phyloP scores from a whole-genome alignment of 2,797 vertebrate genomes.

The Eulemur rubriventer region DNA sequence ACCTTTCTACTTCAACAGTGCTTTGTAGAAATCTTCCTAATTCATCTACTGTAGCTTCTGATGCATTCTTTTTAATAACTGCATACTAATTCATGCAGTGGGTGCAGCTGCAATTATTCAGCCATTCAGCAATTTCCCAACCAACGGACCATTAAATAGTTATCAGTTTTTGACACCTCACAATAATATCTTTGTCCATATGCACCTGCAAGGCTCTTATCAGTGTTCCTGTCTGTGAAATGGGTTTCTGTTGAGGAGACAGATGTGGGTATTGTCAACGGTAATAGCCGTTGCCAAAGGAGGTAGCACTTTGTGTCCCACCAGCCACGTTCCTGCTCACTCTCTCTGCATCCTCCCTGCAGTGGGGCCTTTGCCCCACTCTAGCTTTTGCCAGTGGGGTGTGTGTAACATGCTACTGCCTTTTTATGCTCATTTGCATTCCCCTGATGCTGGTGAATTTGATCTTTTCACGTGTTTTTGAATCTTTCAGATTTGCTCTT shows the following conservation, averaged over 20 bases:
- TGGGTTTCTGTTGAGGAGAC: background rate
- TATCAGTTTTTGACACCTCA: background rate
- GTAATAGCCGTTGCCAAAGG: no score
- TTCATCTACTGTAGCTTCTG: background rate
- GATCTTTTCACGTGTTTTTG: background rate
- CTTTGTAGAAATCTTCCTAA: background rate
- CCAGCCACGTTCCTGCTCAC: fast-evolving
- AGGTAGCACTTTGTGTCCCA: fast-evolving
- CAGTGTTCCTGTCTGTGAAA: background rate
- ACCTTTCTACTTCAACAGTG: background rate
- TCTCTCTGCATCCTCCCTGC: fast-evolving
- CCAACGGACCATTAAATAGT: background rate
- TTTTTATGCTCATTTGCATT: background rate
- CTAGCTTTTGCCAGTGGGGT: background rate
- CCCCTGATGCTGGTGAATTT: background rate
- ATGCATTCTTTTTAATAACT: background rate
- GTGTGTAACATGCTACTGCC: no score
- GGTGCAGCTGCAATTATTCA: background rate
- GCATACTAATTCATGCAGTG: background rate
- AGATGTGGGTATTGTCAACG: no score
- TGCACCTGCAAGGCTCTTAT: background rate
- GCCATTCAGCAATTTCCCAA: background rate
- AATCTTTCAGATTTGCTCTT: background rate
- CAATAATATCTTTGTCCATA: background rate
- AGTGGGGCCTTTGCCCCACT: background rate